These are phyloP conservation scores for Amazona guildingii DNA, from an alignment of 2,113 vertebrate genomes.

Conservation along the genomic window DNA sequence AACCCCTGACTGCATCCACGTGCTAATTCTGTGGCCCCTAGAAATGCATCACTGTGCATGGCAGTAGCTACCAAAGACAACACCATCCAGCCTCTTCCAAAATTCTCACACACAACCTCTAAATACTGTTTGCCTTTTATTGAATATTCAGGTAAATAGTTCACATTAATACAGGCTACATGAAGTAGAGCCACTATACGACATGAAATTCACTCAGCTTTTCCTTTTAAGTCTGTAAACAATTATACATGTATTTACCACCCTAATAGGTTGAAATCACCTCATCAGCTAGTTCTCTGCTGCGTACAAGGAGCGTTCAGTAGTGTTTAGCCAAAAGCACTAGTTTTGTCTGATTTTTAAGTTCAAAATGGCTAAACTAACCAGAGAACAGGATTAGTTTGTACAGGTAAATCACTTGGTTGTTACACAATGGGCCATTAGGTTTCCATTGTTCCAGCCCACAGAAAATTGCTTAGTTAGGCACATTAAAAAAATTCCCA, in stretches of 20 bases:
- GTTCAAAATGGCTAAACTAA: conserved; percentile 94
- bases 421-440: conserved; percentile 82
- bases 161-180: conserved; percentile 99
- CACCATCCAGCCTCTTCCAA: conserved; percentile 44
- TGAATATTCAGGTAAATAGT: conserved; percentile 99
- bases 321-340: conserved; percentile 89
- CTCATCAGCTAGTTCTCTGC: conserved; percentile 91
- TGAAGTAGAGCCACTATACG: conserved; percentile 93
- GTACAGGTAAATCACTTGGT: conserved; percentile 87
- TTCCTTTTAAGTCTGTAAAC: conserved; percentile 97
- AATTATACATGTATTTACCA: conserved; percentile 98
- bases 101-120: conserved; percentile 77
- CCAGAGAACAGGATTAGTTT: conserved; percentile 88
- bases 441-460: conserved; percentile 81
- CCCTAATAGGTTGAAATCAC: conserved; percentile 90
- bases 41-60: accelerated
- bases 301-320: conserved; percentile 88
- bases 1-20: neutral
- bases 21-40: neutral
- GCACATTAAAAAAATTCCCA: conserved; percentile 85
- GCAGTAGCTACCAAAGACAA: neutral
- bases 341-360: conserved; percentile 85
- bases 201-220: conserved; percentile 87
- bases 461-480: conserved; percentile 88
- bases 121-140: conserved; percentile 85